Base-by-base conservation (phyloP, 64 coral and sea anemone species). In the Actinia tenebrosa region DNA sequence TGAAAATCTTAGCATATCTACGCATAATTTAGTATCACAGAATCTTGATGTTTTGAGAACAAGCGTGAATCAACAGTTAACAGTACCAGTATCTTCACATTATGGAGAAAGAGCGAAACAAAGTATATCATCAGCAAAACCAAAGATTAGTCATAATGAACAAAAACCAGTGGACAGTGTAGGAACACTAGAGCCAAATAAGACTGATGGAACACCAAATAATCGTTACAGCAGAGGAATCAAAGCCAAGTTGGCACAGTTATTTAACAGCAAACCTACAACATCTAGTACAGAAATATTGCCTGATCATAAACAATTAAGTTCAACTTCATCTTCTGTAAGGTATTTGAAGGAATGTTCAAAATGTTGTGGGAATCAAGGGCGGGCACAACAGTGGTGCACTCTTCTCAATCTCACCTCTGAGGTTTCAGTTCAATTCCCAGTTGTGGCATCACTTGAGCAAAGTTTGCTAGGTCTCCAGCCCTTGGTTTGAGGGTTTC, bases 141-240 rank as follows among this genome's bases (percentile, higher is more conserved):
- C n/a, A 75, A 75, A 75, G 69, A 75, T 7, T 16, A 27, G 10
- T 75, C 4, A 26, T 30, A 14, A 75, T 42, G 26, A 75, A 30
- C 69, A 30, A 75, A n/a, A 66, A 23, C 63, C 20, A 66, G 22
- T 66, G 63, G 63, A 66, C 7, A 27, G 42, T 75, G 10, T 75
- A 27, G 2, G 13, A 4, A 75, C 11, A 75, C 25, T 75, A 25
- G 23, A 75, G 27, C 22, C 26, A 27, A 75, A 30, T 13, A 75
- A 75, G 3, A 75, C 26, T 8, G 25, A 75, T 75, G 69, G 69
- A 42, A 53, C 79, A 50, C 79, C 79, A 61, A 96, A 96, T 23
- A 89, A 92, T 88, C 91, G 94, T 19, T 96, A 95, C 83, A 86
- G 84, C 44, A 89, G 69, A 52, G 86, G 94, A 30, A 89, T 96